Evolutionary conservation across 2,888 invertebrate genomes (phyloP).

Genomic region (Sabatieria punctata): DNA sequence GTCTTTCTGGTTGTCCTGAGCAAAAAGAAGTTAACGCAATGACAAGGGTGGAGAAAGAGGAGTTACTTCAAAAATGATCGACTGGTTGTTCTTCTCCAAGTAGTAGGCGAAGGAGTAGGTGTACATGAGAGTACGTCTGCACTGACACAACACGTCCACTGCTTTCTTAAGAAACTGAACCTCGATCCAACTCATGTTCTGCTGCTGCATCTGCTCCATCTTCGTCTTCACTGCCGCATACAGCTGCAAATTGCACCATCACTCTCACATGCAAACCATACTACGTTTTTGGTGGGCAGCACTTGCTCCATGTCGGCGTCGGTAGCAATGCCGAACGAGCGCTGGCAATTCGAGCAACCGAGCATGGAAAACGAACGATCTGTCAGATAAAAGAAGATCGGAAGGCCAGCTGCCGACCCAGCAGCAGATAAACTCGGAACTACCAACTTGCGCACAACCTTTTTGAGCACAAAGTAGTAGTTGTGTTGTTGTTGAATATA

Average conservation of each 20-base stretch:
- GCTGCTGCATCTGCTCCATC: slow-evolving; percentile 99
- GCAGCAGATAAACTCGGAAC: too few species aligned
- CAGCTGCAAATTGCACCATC: slow-evolving; percentile 38
- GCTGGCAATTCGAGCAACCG: too few species aligned
- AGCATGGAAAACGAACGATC: too few species aligned
- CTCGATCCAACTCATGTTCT: slow-evolving; percentile 99
- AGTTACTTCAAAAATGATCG: slow-evolving; percentile 74
- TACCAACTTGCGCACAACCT: too few species aligned
- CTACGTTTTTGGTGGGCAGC: neutral
- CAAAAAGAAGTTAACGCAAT: neutral
- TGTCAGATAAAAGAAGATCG: too few species aligned
- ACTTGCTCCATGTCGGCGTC: slow-evolving; percentile 4
- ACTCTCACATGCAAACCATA: slow-evolving; percentile 2
- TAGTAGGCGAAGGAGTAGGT: slow-evolving; percentile 99
- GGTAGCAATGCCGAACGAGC: too few species aligned
- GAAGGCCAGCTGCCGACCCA: too few species aligned
- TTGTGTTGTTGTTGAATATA: too few species aligned
- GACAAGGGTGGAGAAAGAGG: slow-evolving; percentile 7
- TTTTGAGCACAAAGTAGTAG: too few species aligned
- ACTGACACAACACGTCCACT: slow-evolving; percentile 52
- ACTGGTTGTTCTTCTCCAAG: slow-evolving; percentile 90
- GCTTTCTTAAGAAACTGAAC: slow-evolving; percentile 96
- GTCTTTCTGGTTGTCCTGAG: slow-evolving; percentile 81
- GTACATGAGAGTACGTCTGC: slow-evolving; percentile 94
- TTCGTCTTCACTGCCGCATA: slow-evolving; percentile 88